Evolutionary conservation across 2,113 vertebrate species (phyloP).

Genomic region (Vulpes lagopus): DNA sequence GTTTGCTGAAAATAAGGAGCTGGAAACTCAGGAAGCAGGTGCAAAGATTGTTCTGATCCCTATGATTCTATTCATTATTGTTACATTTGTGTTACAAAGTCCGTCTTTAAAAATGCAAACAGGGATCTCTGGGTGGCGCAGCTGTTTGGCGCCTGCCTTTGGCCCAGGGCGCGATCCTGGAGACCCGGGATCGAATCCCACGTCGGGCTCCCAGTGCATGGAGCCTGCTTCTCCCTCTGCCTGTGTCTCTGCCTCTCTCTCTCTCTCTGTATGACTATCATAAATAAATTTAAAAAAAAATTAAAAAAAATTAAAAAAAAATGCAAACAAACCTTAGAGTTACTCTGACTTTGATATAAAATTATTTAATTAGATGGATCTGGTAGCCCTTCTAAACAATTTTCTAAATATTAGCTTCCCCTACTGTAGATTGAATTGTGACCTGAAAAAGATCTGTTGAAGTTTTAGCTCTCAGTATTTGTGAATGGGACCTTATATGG

Average conservation of each 20-base stretch:
- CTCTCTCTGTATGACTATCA: too few relatives aligned
- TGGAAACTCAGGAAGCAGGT: background rate
- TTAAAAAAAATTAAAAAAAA: too few relatives aligned
- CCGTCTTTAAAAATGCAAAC: conserved; percentile 18
- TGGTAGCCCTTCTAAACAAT: background rate
- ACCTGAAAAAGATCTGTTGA: background rate
- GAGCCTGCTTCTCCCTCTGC: too few relatives aligned
- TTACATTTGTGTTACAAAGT: background rate
- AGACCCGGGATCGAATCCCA: too few relatives aligned
- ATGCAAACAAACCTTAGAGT: background rate
- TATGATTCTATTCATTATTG: background rate
- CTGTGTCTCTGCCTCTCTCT: too few relatives aligned
- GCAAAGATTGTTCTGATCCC: background rate
- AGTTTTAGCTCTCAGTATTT: background rate
- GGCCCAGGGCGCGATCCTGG: too few relatives aligned
- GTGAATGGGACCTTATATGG: background rate
- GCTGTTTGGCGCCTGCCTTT: too few relatives aligned
- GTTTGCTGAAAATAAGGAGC: background rate
- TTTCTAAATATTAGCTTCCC: background rate
- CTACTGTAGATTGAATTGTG: background rate
- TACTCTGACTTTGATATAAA: background rate
- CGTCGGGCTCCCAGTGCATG: too few relatives aligned
- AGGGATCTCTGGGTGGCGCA: too few relatives aligned
- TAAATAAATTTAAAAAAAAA: too few relatives aligned
- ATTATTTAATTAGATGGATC: background rate